Evolutionary conservation across 2,888 invertebrate species (phyloP), one percentile per base, ranked within the genome.

Genomic region (Athalia circularis): DNA sequence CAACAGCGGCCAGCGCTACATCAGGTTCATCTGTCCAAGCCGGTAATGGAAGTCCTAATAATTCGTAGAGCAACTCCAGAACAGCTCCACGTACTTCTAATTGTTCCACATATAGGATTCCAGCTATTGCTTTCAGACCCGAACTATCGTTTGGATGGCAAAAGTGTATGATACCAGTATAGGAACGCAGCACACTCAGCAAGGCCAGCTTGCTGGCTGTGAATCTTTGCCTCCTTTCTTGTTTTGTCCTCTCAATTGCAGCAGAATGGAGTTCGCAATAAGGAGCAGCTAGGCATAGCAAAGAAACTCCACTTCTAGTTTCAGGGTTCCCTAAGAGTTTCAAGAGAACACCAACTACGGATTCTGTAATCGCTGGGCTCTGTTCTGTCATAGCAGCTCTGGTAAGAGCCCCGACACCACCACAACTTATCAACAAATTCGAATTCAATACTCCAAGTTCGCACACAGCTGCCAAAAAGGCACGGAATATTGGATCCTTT

Each of bases 1-100:
- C 97, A 80, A 97, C 95, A 61, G 97, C 96, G 82, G 95, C 94
- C 81, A 98, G 91, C 1, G 98, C 98, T 59, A 96, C 95, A 65
- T 95, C 94, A 84, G 98, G 95, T 90, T 98, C 97, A 86, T 97
- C 97, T 1, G 97, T 97, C 97, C 97, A 98, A 86, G 95, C 95
- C 0, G 98, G 98, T 88, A 97, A 94, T 64, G 96, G 95, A 82
- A 98, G 91, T 79, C 96, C 95, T 84, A 98, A 93, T 79, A 99
- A 91, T 90, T 98, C 98, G 89, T 96, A 98, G 64, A 99, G 92
- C 81, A 98, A 92, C 91, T 98, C 98, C 89, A 99, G 91, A 86
- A 98, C 95, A 75, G 97, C 97, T 93, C 97, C 97, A 90, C 98
- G 93, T 86, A 97, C 96, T 93, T 98, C 97, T 83, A 95, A 91